Conservation (phyloP, 2,888 invertebrate species). For the Bhutanitis thaidina region DNA sequence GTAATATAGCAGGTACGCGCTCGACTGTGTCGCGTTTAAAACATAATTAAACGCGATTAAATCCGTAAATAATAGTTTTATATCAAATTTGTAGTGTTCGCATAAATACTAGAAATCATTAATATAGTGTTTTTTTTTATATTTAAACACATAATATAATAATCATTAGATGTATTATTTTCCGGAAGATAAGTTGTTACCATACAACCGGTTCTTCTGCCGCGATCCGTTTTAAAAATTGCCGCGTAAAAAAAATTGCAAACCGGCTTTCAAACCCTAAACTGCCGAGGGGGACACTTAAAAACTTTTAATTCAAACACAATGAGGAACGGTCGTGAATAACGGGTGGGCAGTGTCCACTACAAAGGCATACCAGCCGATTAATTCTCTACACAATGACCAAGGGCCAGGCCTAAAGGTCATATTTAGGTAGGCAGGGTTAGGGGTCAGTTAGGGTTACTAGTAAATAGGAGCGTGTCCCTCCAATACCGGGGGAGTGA, state of each 20-base stretch:
- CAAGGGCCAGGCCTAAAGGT: constrained; percentile 65
- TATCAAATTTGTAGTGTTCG: no score
- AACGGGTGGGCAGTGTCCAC: constrained; percentile 60
- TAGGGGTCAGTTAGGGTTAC: constrained; percentile 69
- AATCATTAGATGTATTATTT: neutral
- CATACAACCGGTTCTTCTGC: no score
- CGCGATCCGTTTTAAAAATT: neutral
- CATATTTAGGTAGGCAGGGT: constrained; percentile 76
- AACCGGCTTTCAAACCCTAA: constrained; percentile 47
- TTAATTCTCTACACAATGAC: constrained; percentile 73
- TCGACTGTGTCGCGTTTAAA: no score
- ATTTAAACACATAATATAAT: neutral
- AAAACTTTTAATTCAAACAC: constrained; percentile 71
- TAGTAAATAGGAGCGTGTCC: constrained; percentile 66
- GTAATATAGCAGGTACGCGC: no score
- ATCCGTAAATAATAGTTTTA: no score
- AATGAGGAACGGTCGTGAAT: constrained; percentile 47
- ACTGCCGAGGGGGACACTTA: constrained; percentile 52
- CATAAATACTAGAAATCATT: no score
- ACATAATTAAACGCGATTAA: no score
- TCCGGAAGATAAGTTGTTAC: neutral
- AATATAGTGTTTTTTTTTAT: no score
- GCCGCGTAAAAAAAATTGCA: constrained; percentile 43
- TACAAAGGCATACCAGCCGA: constrained; percentile 71
- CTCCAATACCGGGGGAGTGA: constrained; percentile 60